Percentiles rank a stretch among this genome's conserved stretches.
phyloP scores from a whole-genome alignment of 2,888 invertebrate genomes.

The Papilio gigon region DNA sequence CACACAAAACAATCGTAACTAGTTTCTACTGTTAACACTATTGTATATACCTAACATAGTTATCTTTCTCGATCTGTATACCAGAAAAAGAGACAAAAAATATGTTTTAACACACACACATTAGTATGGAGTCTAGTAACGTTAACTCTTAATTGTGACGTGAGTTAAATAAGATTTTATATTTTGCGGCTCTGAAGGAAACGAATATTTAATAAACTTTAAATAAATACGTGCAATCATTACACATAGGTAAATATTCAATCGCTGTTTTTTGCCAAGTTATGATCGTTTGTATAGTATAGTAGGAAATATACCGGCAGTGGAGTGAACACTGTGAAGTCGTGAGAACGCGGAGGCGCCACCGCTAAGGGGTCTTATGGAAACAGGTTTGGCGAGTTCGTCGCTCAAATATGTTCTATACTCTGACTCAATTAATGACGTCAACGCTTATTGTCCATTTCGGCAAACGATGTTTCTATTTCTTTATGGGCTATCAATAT shows the following conservation, averaged over 20 bases:
- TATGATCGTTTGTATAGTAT: slow-evolving; percentile 3
- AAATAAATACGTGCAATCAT: no score
- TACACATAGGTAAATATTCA: background rate
- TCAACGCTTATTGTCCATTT: slow-evolving; percentile 39
- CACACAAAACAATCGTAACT: no score
- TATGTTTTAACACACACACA: no score
- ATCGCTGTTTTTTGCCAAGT: background rate
- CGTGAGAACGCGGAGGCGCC: slow-evolving; percentile 42
- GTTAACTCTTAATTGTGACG: no score
- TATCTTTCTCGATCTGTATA: no score
- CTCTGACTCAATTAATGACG: slow-evolving; percentile 42
- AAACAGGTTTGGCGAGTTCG: slow-evolving; percentile 49
- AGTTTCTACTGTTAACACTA: background rate
- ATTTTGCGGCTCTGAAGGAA: no score
- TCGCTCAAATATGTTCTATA: slow-evolving; percentile 43
- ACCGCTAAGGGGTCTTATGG: slow-evolving; percentile 37
- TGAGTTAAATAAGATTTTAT: no score
- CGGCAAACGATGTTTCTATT: slow-evolving; percentile 9
- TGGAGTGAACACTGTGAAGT: slow-evolving; percentile 1
- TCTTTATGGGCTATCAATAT: background rate
- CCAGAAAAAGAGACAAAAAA: no score
- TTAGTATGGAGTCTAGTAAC: no score
- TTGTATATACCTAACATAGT: no score
- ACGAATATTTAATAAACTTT: no score
- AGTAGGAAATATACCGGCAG: slow-evolving; percentile 32